A percentile compares a stretch with the other conserved stretches of the same genome.
Conservation (phyloP, 2,888 invertebrate species). For the Drosophila tanythrix region DNA sequence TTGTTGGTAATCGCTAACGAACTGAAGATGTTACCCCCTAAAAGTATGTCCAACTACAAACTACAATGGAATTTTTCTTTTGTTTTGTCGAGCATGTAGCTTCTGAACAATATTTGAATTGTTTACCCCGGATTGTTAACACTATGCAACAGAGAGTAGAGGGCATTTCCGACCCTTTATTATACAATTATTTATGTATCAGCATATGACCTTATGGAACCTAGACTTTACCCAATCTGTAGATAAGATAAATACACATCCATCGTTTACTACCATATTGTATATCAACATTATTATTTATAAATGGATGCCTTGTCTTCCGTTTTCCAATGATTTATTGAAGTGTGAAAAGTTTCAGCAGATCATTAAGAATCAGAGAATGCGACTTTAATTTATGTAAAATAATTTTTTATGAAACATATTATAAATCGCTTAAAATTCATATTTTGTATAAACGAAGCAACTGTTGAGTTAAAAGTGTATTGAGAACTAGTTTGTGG, state of each 20-base stretch:
- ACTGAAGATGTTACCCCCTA: slow-evolving; percentile 42
- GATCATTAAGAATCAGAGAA: neutral
- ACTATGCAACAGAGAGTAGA: slow-evolving; percentile 12
- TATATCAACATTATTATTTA: neutral
- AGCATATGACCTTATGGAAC: neutral
- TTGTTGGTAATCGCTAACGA: slow-evolving; percentile 60
- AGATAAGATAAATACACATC: neutral
- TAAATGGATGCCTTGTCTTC: neutral
- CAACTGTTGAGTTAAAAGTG: slow-evolving; percentile 25
- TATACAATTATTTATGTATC: neutral
- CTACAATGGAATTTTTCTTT: slow-evolving; percentile 23
- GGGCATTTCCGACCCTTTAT: slow-evolving; percentile 4
- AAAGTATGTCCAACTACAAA: slow-evolving; percentile 4
- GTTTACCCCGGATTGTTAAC: no score
- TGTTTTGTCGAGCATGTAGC: slow-evolving; percentile 18
- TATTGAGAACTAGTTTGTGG: slow-evolving; percentile 2
- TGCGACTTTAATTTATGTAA: neutral
- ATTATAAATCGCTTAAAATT: neutral
- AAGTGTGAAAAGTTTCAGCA: neutral
- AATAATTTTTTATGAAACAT: neutral
- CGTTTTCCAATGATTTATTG: neutral
- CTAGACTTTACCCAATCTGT: neutral
- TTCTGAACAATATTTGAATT: slow-evolving; percentile 41
- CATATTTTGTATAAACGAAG: slow-evolving; percentile 18
- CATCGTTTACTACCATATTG: neutral